Percentiles rank a stretch among this genome's conserved stretches.
phyloP scores from a whole-genome alignment of 1,140 invertebrate species.

The Lordiphosa collinella region DNA sequence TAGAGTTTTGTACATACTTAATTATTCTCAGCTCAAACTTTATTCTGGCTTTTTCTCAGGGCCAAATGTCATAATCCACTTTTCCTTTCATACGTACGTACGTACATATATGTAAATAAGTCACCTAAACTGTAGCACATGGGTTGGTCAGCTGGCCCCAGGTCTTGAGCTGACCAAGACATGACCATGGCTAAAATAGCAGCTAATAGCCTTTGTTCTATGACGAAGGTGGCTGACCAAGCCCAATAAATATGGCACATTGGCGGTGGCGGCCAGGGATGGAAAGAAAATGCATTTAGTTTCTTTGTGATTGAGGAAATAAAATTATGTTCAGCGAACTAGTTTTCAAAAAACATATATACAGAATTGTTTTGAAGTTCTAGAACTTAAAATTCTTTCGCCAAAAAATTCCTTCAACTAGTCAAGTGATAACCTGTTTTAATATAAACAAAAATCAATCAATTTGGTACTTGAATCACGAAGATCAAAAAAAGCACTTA shows the following conservation, averaged over 20 bases:
- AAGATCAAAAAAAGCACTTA: no score
- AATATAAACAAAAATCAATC: no score
- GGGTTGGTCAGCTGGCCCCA: constrained; percentile 52
- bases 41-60: background rate
- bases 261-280: constrained; percentile 51
- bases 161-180: constrained; percentile 49
- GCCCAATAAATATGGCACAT: constrained; percentile 68
- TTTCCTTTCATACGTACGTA: constrained; percentile 34
- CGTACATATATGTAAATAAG: constrained; percentile 55
- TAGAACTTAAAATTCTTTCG: no score
- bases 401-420: no score
- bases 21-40: background rate
- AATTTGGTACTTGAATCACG: no score
- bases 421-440: no score
- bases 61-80: constrained; percentile 15
- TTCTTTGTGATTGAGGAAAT: no score
- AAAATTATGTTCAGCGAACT: no score
- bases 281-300: constrained; percentile 4
- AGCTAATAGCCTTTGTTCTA: constrained; percentile 54
- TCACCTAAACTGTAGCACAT: constrained; percentile 63
- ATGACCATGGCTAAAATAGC: constrained; percentile 40
- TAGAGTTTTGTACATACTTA: background rate
- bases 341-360: no score
- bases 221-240: constrained; percentile 54
- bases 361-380: no score